A percentile compares a stretch with the other conserved stretches of the same genome.
These are phyloP conservation scores for Epistrophe grossulariae DNA, from an alignment of 2,888 invertebrate species.

Conservation along the genomic window DNA sequence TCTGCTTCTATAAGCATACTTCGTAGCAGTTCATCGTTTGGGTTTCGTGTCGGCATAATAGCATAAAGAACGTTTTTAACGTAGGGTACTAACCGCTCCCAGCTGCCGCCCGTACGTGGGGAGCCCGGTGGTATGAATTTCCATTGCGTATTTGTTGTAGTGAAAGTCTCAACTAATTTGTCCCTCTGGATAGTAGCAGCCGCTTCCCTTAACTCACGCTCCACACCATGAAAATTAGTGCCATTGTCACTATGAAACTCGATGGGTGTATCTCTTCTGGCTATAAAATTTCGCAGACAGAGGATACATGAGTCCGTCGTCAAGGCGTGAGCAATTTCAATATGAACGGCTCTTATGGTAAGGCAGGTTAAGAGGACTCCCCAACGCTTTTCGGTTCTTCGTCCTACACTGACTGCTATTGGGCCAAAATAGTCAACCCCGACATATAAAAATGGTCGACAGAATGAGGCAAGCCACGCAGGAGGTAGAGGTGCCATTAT, in stretches of 20 bases:
- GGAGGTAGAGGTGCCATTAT: background rate
- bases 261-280: slow-evolving; percentile 58
- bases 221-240: slow-evolving; percentile 70
- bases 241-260: slow-evolving; percentile 70
- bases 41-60: background rate
- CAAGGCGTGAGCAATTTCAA: slow-evolving; percentile 57
- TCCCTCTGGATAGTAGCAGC: background rate
- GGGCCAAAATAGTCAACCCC: slow-evolving; percentile 67
- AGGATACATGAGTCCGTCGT: slow-evolving; percentile 66
- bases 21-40: background rate
- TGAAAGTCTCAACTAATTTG: background rate
- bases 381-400: slow-evolving; percentile 53
- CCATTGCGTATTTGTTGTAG: slow-evolving; percentile 7
- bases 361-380: slow-evolving; percentile 72
- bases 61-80: background rate
- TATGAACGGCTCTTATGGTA: slow-evolving; percentile 66
- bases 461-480: background rate
- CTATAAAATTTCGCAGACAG: slow-evolving; percentile 63
- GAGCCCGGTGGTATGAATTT: slow-evolving; percentile 17
- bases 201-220: slow-evolving; percentile 60
- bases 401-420: slow-evolving; percentile 49
- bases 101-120: slow-evolving; percentile 23
- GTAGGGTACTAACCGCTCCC: slow-evolving; percentile 9
- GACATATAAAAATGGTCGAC: slow-evolving; percentile 44
- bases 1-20: background rate